A percentile compares a stretch with the other conserved stretches of the same genome.
These are phyloP conservation scores for Diadophis punctatus DNA, from an alignment of 2,113 vertebrate species.

Conservation along the genomic window DNA sequence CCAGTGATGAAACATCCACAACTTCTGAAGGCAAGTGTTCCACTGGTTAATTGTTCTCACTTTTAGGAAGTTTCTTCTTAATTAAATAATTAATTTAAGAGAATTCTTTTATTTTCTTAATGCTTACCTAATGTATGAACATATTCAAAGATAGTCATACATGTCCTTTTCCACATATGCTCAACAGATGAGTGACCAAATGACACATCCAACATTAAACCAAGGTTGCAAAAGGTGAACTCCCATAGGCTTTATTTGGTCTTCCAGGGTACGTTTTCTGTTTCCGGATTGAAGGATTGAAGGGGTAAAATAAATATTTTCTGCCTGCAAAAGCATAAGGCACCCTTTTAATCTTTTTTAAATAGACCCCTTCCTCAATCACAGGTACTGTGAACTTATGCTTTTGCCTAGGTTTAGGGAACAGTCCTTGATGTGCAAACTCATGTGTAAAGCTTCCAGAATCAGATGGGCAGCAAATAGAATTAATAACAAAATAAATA, in stretches of 20 bases:
- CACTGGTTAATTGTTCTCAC: too few species aligned
- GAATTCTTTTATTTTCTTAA: not conserved
- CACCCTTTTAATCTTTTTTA: not conserved
- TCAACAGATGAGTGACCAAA: not conserved
- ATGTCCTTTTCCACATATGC: not conserved
- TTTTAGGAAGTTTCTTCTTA: too few species aligned
- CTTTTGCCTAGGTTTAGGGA: not conserved
- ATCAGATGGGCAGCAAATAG: too few species aligned
- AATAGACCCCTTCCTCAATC: not conserved
- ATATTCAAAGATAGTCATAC: not conserved
- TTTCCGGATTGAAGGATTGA: not conserved
- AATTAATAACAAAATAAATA: too few species aligned
- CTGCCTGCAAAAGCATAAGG: not conserved
- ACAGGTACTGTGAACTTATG: not conserved
- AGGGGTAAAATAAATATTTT: not conserved
- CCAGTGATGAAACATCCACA: too few species aligned
- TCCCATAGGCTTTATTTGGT: not conserved
- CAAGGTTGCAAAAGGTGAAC: not conserved
- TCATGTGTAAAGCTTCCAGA: too few species aligned
- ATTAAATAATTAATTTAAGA: too few species aligned
- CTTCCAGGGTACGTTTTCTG: not conserved
- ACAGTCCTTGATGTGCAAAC: not conserved
- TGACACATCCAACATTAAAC: not conserved
- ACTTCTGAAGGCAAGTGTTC: too few species aligned
- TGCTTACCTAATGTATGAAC: not conserved